Evolutionary conservation across 2,797 vertebrate genomes (phyloP), one percentile per base, ranked within the genome.

Genomic region (Corythornis leucogaster): DNA sequence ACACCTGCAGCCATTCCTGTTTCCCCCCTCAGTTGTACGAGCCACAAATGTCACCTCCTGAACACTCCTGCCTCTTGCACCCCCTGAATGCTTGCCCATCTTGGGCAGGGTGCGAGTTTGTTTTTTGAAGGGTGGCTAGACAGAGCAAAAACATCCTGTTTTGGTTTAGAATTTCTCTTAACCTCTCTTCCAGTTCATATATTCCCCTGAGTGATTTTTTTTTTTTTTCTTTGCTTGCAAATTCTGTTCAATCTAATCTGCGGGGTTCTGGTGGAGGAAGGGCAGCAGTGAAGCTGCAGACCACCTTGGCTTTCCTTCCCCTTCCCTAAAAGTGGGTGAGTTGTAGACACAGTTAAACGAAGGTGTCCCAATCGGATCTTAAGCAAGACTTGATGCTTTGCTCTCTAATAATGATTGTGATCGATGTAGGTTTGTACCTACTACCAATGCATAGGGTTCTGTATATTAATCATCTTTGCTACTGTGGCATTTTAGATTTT

Each of bases 61-160:
- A 40, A 4, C 9, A 0, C 25, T 64, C 43, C 12, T 16, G 35
- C 31, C 57, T 46, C 38, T 31, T 0, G 0, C n/a, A 24, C 42
- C 68, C 35, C 11, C 53, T 0, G 0, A 55, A 18, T 12, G 4
- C 33, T 92, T 9, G 5, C 69, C 55, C 0, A 0, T 35, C 57
- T 59, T 0, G 0, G 68, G 68, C 21, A 1, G 18, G 8, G 57
- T 25, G 33, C 0, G 1, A 85, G 53, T 67, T 80, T 78, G 38
- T 78, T 85, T 48, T 33, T 45, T 31, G 45, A 77, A 64, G 51
- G 33, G 40, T 80, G 68, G 76, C 24, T 28, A 46, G 15, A 24
- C 57, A 69, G 84, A 87, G 50, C 75, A 71, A 90, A 95, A 95
- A 94, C 94, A 95, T 95, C 94, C 93, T 96, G 93, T 96, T 96